A percentile compares a stretch with the other conserved stretches of the same genome.
phyloP scores from a whole-genome alignment of 1,140 invertebrate genomes.

The Papilio aristodemus region DNA sequence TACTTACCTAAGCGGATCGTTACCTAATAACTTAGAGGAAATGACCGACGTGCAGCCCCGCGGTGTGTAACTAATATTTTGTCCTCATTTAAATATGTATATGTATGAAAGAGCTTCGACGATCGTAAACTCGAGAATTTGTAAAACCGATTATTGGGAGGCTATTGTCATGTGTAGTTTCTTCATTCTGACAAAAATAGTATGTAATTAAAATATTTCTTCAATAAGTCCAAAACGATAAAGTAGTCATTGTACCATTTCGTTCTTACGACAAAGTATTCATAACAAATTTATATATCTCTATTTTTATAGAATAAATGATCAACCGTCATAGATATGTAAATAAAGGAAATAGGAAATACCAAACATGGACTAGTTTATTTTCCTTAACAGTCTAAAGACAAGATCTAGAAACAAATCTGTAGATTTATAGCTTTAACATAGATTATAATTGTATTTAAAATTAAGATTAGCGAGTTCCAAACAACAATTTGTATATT shows the following conservation, averaged over 20 bases:
- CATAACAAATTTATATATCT: no score
- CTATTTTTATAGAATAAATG: neutral
- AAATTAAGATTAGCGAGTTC: no score
- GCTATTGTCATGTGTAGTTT: no score
- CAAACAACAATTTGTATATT: no score
- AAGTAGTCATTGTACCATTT: no score
- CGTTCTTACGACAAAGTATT: no score
- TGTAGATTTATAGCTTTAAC: no score
- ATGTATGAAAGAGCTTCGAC: neutral
- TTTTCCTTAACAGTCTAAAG: neutral
- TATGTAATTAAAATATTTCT: no score
- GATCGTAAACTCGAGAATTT: neutral
- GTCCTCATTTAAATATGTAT: constrained; percentile 23
- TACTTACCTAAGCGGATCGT: constrained; percentile 32
- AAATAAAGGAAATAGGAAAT: constrained; percentile 19
- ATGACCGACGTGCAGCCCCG: constrained; percentile 24
- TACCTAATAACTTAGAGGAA: constrained; percentile 33
- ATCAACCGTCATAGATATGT: constrained; percentile 1
- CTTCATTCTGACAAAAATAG: neutral
- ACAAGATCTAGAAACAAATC: no score
- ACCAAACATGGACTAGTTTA: neutral
- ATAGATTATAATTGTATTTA: no score
- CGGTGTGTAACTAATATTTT: constrained; percentile 27
- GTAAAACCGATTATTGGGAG: no score
- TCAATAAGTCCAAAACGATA: no score